Evolutionary conservation across 2,797 vertebrate species (phyloP), one percentile per base, ranked within the genome.

Genomic region (Echiichthys vipera): DNA sequence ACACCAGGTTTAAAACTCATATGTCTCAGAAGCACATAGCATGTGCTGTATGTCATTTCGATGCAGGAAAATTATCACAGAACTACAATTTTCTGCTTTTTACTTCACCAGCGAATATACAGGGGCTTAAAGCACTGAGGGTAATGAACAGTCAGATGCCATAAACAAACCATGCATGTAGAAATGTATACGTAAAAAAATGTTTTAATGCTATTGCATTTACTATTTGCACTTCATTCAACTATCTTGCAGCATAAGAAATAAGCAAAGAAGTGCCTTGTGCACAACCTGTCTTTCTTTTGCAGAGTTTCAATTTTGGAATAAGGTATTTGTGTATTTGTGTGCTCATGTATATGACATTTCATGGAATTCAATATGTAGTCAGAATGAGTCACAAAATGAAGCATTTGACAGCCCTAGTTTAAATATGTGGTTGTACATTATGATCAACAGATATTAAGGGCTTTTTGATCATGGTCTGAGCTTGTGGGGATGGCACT

Each of bases 391-490:
- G 55, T 68, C 22, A 46, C 30, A 66, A 49, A 61, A 46, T 24
- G 0, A 51, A 54, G 13, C 25, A 22, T 73, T 65, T 73, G 77
- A 80, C 81, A 83, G 83, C 81, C 63, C 76, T 61, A 59, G 71
- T 75, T 86, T 83, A 72, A 86, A 85, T 75, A 71, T 12, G 3
- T 70, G 81, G 67, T 79, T 78, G 75, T 81, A 78, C 70, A 58
- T 84, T 54, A 61, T 50, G 62, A 55, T 80, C 65, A 42, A 62
- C 62, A 51, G 46, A 71, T 72, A 72, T 77, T 25, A 68, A 83
- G 77, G 74, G 71, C 56, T 83, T 80, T 81, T 77, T 88, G 78
- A 85, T 88, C 70, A 56, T 25, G 63, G 58, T 45, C 59, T 39
- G 80, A 65, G 70, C 78, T 79, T 71, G 57, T 53, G 57, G 77